phyloP scores from a whole-genome alignment of 2,797 vertebrate genomes.

The Xerus rutilus region DNA sequence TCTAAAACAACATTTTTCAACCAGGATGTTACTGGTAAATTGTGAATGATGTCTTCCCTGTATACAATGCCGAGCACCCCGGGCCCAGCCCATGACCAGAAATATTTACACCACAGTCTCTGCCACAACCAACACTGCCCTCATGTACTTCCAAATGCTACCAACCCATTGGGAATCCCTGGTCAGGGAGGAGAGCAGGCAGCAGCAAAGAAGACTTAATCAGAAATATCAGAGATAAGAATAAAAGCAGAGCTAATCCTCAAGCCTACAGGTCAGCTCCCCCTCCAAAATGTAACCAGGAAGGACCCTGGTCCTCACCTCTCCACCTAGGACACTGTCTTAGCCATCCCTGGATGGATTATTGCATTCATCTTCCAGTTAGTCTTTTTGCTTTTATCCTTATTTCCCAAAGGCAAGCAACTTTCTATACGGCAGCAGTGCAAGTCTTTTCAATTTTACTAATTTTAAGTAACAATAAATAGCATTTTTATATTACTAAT shows the following conservation, averaged over 20 bases:
- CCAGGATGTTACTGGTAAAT: neutral
- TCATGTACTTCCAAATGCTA: neutral
- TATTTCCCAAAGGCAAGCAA: neutral
- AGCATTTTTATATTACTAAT: neutral
- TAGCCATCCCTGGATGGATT: neutral
- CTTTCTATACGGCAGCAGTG: neutral
- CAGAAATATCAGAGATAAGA: neutral
- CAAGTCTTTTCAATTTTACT: neutral
- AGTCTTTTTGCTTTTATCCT: neutral
- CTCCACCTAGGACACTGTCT: neutral
- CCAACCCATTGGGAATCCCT: neutral
- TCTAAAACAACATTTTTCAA: neutral
- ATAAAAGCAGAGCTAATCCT: neutral
- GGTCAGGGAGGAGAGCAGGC: neutral
- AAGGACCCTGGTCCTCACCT: too few species aligned
- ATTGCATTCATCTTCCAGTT: neutral
- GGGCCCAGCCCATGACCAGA: neutral
- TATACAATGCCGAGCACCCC: neutral
- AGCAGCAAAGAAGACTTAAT: neutral
- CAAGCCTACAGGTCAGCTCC: neutral
- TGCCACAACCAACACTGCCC: neutral
- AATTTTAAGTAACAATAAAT: neutral
- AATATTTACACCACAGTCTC: neutral
- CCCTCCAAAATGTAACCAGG: neutral
- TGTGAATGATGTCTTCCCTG: neutral